Conservation (phyloP, 1,140 invertebrate genomes). For the Tetraneura akinire region DNA sequence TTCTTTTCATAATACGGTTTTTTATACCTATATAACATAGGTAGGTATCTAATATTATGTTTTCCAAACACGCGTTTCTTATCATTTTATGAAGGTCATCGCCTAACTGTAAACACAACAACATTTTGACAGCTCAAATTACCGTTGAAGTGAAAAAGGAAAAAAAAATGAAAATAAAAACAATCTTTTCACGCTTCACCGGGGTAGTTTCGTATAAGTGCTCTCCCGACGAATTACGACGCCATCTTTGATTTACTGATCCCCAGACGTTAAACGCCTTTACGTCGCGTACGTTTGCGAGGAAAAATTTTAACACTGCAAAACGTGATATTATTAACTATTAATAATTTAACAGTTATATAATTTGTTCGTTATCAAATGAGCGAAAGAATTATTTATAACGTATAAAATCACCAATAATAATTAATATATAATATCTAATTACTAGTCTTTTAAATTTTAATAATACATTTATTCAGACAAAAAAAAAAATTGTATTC, state of each 20-base stretch:
- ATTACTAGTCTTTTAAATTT: too few relatives aligned
- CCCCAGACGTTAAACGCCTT: neutral
- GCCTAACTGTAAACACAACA: neutral
- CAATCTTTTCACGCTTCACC: constrained; percentile 23
- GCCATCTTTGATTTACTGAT: constrained; percentile 26
- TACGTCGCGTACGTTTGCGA: neutral
- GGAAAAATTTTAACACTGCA: neutral
- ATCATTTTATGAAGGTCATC: constrained; percentile 4
- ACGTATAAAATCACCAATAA: too few relatives aligned
- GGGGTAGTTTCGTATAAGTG: neutral
- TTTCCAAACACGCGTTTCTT: neutral
- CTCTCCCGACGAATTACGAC: constrained; percentile 20
- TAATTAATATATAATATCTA: too few relatives aligned
- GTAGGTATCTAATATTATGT: neutral
- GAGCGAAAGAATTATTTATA: too few relatives aligned
- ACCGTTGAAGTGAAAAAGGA: constrained; percentile 7
- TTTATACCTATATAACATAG: too few relatives aligned
- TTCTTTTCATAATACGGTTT: neutral
- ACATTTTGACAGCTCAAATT: neutral
- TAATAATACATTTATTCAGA: too few relatives aligned
- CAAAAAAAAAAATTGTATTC: too few relatives aligned
- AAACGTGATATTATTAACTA: too few relatives aligned
- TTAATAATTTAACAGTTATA: too few relatives aligned
- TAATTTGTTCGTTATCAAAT: too few relatives aligned
- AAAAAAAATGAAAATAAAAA: constrained; percentile 39